Evolutionary conservation across 2,797 vertebrate genomes (phyloP).

Genomic region (Vipera latastei): DNA sequence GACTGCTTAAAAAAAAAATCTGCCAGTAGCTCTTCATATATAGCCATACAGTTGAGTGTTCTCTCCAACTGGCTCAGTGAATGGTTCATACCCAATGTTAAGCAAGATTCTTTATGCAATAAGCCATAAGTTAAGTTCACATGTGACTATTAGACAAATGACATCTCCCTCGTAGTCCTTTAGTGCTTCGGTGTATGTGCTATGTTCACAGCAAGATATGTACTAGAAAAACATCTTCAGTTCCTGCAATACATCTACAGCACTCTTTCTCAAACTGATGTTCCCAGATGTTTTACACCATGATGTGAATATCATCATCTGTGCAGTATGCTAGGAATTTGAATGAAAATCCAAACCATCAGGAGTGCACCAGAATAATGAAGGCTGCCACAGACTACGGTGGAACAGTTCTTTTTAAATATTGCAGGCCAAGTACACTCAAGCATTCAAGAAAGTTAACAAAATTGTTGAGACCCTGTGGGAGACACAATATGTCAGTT

Average conservation of each 20-base stretch:
- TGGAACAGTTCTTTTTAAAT: neutral
- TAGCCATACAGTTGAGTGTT: neutral
- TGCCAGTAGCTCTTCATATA: neutral
- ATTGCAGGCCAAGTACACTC: neutral
- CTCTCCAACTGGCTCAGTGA: neutral
- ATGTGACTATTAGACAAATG: neutral
- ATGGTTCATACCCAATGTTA: neutral
- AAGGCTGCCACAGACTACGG: neutral
- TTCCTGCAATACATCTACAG: neutral
- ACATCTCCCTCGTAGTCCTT: neutral
- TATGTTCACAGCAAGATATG: neutral
- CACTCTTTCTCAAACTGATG: neutral
- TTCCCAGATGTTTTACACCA: neutral
- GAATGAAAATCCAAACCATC: neutral
- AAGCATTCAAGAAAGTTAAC: neutral
- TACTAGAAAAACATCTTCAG: neutral
- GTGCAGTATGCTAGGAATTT: neutral
- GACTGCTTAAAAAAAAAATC: neutral
- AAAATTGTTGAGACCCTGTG: neutral
- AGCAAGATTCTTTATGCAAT: neutral
- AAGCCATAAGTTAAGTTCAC: neutral
- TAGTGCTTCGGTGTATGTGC: neutral
- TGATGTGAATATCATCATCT: neutral
- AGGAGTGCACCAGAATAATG: neutral
- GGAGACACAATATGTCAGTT: neutral